A percentile compares a stretch with the other conserved stretches of the same genome.
Evolutionary conservation across 2,888 invertebrate genomes (phyloP).

Genomic region (Chironomus tentans): DNA sequence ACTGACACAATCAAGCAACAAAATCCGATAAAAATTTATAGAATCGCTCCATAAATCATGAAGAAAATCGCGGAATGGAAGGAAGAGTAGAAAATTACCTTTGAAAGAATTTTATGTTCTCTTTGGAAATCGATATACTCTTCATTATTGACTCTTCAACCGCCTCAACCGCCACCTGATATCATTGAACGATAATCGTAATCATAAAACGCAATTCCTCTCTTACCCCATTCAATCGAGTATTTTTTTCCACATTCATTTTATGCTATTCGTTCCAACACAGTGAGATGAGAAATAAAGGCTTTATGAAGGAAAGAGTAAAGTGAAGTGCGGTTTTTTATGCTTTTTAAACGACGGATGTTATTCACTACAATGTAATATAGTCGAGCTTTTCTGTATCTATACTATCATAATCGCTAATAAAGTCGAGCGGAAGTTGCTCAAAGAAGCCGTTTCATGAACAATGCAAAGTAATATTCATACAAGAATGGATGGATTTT

Average conservation of each 20-base stretch:
- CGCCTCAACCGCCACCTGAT: conserved; percentile 3
- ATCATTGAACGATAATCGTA: conserved; percentile 7
- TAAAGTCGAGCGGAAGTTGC: conserved; percentile 9
- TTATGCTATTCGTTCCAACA: no score
- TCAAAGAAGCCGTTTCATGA: background rate
- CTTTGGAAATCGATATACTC: background rate
- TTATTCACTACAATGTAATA: background rate
- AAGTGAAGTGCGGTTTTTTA: no score
- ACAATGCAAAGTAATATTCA: background rate
- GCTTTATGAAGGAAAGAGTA: no score
- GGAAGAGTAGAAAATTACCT: no score
- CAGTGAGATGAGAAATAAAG: no score
- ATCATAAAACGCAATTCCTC: background rate
- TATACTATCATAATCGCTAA: conserved; percentile 4
- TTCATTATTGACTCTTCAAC: background rate
- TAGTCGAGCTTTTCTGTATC: background rate
- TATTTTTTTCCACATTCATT: no score
- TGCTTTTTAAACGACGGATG: no score
- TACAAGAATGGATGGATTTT: background rate
- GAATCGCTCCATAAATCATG: background rate
- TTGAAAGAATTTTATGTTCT: background rate
- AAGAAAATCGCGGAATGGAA: background rate
- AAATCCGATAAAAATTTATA: background rate
- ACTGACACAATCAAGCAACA: no score
- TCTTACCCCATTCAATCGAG: background rate